Evolutionary conservation across 2,113 vertebrate species (phyloP).

Genomic region (Rhipidura dahli): DNA sequence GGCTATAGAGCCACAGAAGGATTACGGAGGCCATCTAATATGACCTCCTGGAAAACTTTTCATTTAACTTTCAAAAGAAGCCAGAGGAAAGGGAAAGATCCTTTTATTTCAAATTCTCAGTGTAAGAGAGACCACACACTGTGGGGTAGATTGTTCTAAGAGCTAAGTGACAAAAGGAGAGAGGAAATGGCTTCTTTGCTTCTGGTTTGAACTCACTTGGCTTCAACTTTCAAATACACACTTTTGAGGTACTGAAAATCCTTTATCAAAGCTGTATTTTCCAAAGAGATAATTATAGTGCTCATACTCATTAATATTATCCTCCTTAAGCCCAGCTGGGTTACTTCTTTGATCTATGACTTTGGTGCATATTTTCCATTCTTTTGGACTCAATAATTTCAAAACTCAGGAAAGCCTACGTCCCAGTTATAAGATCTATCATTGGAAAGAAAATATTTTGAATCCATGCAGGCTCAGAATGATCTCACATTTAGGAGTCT

Average conservation of each 20-base stretch:
- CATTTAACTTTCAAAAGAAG: background rate
- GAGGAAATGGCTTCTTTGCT: background rate
- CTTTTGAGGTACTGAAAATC: slow-evolving; percentile 7
- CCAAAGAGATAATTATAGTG: slow-evolving; percentile 2
- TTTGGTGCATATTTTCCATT: background rate
- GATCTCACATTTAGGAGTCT: background rate
- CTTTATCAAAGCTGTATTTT: slow-evolving; percentile 21
- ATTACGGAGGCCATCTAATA: background rate
- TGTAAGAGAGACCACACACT: background rate
- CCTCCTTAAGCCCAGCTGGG: background rate
- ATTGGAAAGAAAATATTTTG: background rate
- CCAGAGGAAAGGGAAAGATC: background rate
- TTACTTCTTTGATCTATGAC: slow-evolving; percentile 23
- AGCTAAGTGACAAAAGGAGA: background rate
- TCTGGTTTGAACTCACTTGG: background rate
- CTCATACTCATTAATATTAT: slow-evolving; percentile 19
- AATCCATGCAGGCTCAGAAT: background rate
- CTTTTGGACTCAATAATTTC: background rate
- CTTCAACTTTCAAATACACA: slow-evolving; percentile 1
- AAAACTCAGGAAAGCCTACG: background rate
- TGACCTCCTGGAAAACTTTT: background rate
- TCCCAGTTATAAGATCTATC: background rate
- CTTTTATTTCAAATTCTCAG: background rate
- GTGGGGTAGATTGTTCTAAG: background rate
- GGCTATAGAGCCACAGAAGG: background rate